Evolutionary conservation across 2,113 vertebrate genomes (phyloP).

Genomic region (Tyrannus savana): DNA sequence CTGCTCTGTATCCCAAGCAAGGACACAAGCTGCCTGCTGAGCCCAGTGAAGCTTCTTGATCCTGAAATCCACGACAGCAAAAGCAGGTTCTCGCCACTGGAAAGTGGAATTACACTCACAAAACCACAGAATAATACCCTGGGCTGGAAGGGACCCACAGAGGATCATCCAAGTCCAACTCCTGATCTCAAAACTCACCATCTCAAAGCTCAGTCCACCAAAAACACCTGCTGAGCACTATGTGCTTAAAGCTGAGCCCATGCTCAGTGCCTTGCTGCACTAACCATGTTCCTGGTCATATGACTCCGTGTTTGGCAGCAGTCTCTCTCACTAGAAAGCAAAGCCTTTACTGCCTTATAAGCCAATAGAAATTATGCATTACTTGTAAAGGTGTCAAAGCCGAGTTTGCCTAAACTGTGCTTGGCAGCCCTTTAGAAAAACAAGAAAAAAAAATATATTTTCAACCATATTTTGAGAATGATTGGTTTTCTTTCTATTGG

Average conservation of each 20-base stretch:
- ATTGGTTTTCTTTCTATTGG: neutral
- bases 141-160: neutral
- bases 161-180: neutral
- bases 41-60: neutral
- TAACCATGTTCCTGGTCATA: neutral
- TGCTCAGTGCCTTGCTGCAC: neutral
- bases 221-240: neutral
- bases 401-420: neutral
- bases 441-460: neutral
- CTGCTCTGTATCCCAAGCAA: neutral
- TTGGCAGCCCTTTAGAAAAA: neutral
- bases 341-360: neutral
- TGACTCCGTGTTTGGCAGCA: neutral
- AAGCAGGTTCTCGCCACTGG: neutral
- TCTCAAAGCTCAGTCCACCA: neutral
- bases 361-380: neutral
- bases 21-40: neutral
- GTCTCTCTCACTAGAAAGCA: neutral
- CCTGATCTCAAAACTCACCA: neutral
- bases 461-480: neutral
- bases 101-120: neutral
- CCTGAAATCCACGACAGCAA: neutral
- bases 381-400: neutral
- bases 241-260: neutral
- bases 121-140: neutral